Percentiles rank a stretch among this genome's conserved stretches.
Conservation (phyloP, 2,888 invertebrate genomes). For the Acleris laterana region DNA sequence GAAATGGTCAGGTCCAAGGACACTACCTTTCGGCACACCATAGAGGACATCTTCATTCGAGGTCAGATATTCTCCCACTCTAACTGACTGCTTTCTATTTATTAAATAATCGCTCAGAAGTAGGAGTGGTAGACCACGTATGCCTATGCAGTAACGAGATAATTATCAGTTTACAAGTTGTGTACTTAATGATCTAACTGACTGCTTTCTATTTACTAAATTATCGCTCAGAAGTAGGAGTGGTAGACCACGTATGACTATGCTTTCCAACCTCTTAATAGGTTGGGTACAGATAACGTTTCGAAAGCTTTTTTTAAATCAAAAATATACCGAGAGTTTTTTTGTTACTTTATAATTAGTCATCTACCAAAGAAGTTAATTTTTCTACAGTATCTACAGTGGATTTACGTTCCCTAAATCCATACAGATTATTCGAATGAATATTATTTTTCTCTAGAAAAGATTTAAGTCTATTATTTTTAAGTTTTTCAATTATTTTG, state of each 20-base stretch:
- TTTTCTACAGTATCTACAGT: not conserved
- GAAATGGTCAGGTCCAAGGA: not conserved
- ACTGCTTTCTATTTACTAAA: not conserved
- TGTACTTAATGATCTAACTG: too few relatives aligned
- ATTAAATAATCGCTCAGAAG: not conserved
- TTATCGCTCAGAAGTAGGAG: not conserved
- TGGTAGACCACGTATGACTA: not conserved
- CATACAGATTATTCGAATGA: not conserved
- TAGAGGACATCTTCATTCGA: not conserved
- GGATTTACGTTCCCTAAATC: not conserved
- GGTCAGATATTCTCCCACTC: not conserved
- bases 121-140: not conserved
- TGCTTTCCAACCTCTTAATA: not conserved
- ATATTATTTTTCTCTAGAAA: not conserved
- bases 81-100: not conserved
- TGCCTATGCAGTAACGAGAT: too few relatives aligned
- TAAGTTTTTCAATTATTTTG: too few relatives aligned
- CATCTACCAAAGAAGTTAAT: not conserved
- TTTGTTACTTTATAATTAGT: not conserved
- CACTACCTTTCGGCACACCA: conserved; percentile 9
- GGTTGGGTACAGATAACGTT: not conserved
- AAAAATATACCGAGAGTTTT: conserved; percentile 10
- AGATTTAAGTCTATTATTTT: conserved; percentile 1
- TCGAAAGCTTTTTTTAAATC: conserved; percentile 1
- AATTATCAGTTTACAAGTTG: too few relatives aligned